Evolutionary conservation across 2,113 vertebrate genomes (phyloP).

Genomic region (Sitta europaea): DNA sequence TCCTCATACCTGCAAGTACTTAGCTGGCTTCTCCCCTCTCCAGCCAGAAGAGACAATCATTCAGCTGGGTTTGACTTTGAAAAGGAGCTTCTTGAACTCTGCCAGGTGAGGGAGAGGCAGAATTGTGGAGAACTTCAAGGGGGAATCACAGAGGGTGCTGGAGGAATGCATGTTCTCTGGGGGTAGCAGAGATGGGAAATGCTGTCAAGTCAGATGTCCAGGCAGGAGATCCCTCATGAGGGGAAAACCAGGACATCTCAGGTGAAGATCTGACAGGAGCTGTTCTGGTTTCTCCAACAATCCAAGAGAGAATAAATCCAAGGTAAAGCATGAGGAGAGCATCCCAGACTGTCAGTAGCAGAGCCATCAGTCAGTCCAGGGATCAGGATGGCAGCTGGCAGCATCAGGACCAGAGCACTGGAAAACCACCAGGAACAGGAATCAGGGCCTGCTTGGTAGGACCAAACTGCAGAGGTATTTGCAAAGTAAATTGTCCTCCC

Average conservation of each 20-base stretch:
- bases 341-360: too few relatives aligned
- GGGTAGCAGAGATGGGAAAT: not conserved
- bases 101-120: fast-evolving
- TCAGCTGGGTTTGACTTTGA: not conserved
- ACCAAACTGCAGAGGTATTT: not conserved
- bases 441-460: not conserved
- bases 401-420: not conserved
- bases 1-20: not conserved
- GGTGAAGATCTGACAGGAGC: not conserved
- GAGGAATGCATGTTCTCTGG: not conserved
- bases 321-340: not conserved
- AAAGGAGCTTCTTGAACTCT: not conserved
- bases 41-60: not conserved
- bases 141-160: not conserved
- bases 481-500: not conserved
- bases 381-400: not conserved
- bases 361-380: not conserved
- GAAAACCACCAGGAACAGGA: not conserved
- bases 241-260: not conserved
- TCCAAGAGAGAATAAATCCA: not conserved
- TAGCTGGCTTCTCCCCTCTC: not conserved
- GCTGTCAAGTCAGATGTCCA: not conserved
- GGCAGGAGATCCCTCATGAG: not conserved
- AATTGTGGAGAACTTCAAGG: not conserved
- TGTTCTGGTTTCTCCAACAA: not conserved